Conservation (phyloP, 2,797 vertebrate species). For the Microhierax caerulescens region DNA sequence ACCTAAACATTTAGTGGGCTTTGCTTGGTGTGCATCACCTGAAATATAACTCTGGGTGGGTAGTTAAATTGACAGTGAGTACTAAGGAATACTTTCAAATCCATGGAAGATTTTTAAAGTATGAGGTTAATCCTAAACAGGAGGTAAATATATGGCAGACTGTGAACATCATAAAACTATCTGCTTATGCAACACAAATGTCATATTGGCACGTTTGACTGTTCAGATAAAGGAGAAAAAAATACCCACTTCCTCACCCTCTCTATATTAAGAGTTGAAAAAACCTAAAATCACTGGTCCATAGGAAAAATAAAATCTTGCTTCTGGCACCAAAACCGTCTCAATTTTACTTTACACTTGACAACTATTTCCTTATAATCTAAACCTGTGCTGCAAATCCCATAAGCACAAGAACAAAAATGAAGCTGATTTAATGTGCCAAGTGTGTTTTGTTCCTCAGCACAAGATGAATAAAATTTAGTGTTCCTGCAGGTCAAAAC, state of each 20-base stretch:
- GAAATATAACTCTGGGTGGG: not conserved
- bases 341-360: slow-evolving; percentile 67
- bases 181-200: not conserved
- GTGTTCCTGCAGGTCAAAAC: slow-evolving; percentile 69
- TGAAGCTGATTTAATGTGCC: slow-evolving; percentile 74
- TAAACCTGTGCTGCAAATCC: slow-evolving; percentile 62
- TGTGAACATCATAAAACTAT: not conserved
- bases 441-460: slow-evolving; percentile 53
- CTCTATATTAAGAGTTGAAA: not conserved
- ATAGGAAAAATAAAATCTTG: slow-evolving; percentile 54
- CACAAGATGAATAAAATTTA: slow-evolving; percentile 72
- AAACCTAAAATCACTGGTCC: not conserved
- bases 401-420: slow-evolving; percentile 57
- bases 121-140: not conserved
- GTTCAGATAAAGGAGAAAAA: not conserved
- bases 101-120: not conserved
- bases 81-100: not conserved
- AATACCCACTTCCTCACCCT: not conserved
- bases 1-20: not conserved
- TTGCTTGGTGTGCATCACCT: not conserved
- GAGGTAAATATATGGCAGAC: not conserved
- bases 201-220: not conserved
- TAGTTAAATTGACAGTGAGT: not conserved
- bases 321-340: slow-evolving; percentile 44
- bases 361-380: slow-evolving; percentile 70